Evolutionary conservation across 2,888 invertebrate genomes (phyloP), one percentile per base, ranked within the genome.

Genomic region (Lithophane socia): DNA sequence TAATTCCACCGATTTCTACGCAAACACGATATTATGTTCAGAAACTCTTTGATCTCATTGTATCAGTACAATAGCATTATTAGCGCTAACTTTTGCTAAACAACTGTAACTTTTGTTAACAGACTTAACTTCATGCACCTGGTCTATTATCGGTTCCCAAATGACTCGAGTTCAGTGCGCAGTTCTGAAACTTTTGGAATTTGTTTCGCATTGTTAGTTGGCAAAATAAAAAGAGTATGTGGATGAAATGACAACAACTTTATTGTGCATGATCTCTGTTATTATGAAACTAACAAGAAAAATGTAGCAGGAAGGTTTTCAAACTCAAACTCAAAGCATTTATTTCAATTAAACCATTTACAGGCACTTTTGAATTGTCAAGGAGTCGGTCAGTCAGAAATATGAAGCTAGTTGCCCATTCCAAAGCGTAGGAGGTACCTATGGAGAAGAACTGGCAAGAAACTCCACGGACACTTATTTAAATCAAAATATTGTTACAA

Each of bases 81-180:
- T 86, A 83, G 71, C 70, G 52, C 42, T 54, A 86, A 87, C 88
- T 83, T 74, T 74, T 60, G 42, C 64, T 77, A 24, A 76, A 83
- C 86, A 83, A 71, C 65, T 72, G 75, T 75, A 88, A 87, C 88
- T 87, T 81, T 18, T 52, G 75, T 58, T 77, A 86, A 76, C 76
- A 70, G 74, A 73, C 56, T 74, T 79, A 86, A 86, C 84, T 88
- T 84, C 52, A 87, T 87, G 77, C 88, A 86, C 82, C 82, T 86
- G 84, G 70, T 47, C 86, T 75, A 83, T 83, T 84, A 84, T 84
- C 74, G 60, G 69, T 44, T 79, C 83, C 83, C 86, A 70, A 83
- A 83, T 79, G 83, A 70, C 72, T 79, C 9, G 52, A 86, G 72
- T 86, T 70, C 42, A 37, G 68, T 73, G 64, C 29, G 54, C 44